Base-by-base conservation (phyloP, 2,797 vertebrate genomes). In the Bufotes viridis region DNA sequence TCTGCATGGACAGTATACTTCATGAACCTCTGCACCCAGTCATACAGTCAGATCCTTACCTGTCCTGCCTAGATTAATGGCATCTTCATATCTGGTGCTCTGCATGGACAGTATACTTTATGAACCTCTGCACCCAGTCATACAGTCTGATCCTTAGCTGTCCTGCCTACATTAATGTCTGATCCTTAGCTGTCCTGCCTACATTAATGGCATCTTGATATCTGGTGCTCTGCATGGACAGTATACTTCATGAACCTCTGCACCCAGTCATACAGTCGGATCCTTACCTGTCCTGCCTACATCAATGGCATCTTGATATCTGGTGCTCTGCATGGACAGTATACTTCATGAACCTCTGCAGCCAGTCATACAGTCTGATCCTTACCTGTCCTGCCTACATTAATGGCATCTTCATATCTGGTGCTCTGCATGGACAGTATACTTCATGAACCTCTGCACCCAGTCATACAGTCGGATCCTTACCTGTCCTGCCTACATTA, bases 361-460 rank as follows among this genome's bases (percentile, higher is more conserved):
- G n/a, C 51, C 53, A 65, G 82, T 87, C 60, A 55, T 29, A 29
- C 29, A 29, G 34, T 42, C 34, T n/a, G 58, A 74, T 60, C 17
- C 85, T 67, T 58, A 85, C 58, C 60, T 69, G 81, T 76, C 69
- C 81, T 88, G 75, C 78, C 83, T 29, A 29, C 29, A 29, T 29
- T 29, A 29, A 29, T 29, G 29, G 29, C 29, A 29, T 29, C 29
- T 76, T 76, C 7, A 63, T 75, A 72, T 88, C 78, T 88, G 61
- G 82, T 49, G 58, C 75, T 17, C 49, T 78, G 69, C 74, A 69
- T 86, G 88, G 61, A 83, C 69, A 70, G n/a, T 57, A 42, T 81
- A 69, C 82, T 72, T 90, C 89, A 90, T 90, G 89, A 89, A 91
- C 89, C 87, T 87, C 85, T 88, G n/a, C n/a, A n/a, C n/a, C 51